phyloP scores from a whole-genome alignment of 2,888 invertebrate genomes.

The Athripsodes cinereus region DNA sequence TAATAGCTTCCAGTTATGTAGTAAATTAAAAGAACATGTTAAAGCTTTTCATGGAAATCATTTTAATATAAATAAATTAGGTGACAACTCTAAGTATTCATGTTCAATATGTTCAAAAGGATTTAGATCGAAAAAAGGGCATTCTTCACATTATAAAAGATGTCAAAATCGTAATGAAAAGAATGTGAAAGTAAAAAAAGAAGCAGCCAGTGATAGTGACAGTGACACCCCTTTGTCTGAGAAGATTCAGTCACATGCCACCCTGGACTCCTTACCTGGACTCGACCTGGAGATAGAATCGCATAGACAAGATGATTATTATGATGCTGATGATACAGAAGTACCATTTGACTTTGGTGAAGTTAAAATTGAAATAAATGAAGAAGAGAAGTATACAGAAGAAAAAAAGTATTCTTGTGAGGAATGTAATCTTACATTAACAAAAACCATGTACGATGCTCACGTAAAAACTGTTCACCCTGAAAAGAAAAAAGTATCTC shows the following conservation, averaged over 20 bases:
- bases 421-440: slow-evolving; percentile 13
- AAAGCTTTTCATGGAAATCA: slow-evolving; percentile 8
- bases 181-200: slow-evolving; percentile 12
- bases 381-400: neutral
- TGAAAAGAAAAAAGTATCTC: neutral
- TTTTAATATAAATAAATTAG: neutral
- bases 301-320: neutral
- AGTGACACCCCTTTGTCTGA: slow-evolving; percentile 20
- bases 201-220: slow-evolving; percentile 16
- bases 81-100: slow-evolving; percentile 9
- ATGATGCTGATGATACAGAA: neutral
- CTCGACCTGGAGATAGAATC: too few species aligned
- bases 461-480: slow-evolving; percentile 14
- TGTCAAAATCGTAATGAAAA: slow-evolving; percentile 13
- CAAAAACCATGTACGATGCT: slow-evolving; percentile 4
- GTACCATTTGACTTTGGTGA: neutral
- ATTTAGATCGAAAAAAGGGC: slow-evolving; percentile 16
- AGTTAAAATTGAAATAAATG: neutral
- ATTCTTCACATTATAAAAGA: slow-evolving; percentile 17
- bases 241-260: slow-evolving; percentile 9
- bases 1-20: slow-evolving; percentile 12
- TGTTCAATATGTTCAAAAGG: slow-evolving; percentile 22
- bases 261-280: slow-evolving; percentile 5
- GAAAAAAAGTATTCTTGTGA: slow-evolving; percentile 6
- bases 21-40: slow-evolving; percentile 17